Percentiles rank a stretch among this genome's conserved stretches.
Evolutionary conservation across 2,113 vertebrate genomes (phyloP).

Genomic region (Nerophis ophidion): DNA sequence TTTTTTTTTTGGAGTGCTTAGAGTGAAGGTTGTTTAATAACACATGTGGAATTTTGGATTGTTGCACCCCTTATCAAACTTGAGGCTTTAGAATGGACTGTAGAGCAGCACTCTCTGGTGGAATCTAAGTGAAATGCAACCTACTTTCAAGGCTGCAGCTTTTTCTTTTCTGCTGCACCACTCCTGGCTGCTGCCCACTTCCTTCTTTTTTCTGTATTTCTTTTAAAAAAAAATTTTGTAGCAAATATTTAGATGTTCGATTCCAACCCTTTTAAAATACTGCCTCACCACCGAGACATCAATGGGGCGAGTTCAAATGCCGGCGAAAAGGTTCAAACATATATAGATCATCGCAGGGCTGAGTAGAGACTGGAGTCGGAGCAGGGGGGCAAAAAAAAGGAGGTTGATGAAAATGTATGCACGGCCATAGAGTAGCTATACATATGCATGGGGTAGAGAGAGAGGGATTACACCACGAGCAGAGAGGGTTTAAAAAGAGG

Average conservation of each 20-base stretch:
- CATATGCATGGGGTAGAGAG: constrained; percentile 62
- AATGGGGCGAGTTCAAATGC: constrained; percentile 68
- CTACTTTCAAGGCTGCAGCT: constrained; percentile 23
- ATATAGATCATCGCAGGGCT: constrained; percentile 64
- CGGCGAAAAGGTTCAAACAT: constrained; percentile 61
- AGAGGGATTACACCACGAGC: constrained; percentile 64
- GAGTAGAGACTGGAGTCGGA: constrained; percentile 20
- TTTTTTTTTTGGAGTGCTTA: constrained; percentile 44
- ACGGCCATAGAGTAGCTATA: constrained; percentile 63
- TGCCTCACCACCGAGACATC: constrained; percentile 59
- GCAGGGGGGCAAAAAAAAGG: constrained; percentile 8
- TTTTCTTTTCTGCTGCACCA: constrained; percentile 40
- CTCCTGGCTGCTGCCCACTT: constrained; percentile 24
- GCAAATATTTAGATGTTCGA: constrained; percentile 76
- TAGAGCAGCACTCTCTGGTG: constrained; percentile 98
- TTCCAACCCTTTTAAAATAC: constrained; percentile 66
- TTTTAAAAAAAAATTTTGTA: constrained; percentile 55
- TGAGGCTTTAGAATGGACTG: constrained; percentile 74
- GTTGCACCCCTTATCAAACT: constrained; percentile 1
- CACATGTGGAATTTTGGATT: constrained; percentile 29
- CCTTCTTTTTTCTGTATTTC: constrained; percentile 40
- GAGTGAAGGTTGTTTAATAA: constrained; percentile 31
- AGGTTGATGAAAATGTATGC: constrained; percentile 65
- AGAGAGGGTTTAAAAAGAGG: constrained; percentile 58
- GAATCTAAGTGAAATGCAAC: constrained; percentile 55